These are phyloP conservation scores for Himantopus leucocephalus DNA, from an alignment of 2,113 vertebrate genomes.

Conservation along the genomic window DNA sequence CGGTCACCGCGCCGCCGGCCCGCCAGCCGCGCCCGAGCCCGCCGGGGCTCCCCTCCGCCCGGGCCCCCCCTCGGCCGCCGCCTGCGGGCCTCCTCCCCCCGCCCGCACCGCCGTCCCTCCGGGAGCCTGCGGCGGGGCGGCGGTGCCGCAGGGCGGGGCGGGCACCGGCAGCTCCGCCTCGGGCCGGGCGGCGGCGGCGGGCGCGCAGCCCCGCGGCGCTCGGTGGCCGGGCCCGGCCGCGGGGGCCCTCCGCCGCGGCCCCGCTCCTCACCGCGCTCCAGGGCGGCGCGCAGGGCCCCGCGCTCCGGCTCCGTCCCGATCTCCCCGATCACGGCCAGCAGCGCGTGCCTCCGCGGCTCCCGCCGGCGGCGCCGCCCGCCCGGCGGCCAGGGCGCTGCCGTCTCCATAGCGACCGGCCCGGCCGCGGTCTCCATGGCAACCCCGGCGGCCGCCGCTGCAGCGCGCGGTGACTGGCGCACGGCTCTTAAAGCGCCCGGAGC, in stretches of 20 bases:
- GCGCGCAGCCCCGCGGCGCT: too few species aligned
- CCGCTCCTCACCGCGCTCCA: slow-evolving; percentile 70
- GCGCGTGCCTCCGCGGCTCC: slow-evolving; percentile 73
- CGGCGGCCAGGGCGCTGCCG: slow-evolving; percentile 54
- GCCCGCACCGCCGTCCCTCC: too few species aligned
- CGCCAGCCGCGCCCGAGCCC: not conserved
- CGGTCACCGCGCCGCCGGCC: not conserved
- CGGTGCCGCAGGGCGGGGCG: too few species aligned
- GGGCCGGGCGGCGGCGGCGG: too few species aligned
- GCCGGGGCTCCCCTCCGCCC: too few species aligned
- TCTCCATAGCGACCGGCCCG: slow-evolving; percentile 86
- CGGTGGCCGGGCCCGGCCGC: too few species aligned
- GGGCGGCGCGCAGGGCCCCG: slow-evolving; percentile 77
- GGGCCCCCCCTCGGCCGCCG: too few species aligned
- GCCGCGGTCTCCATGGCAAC: slow-evolving; percentile 91
- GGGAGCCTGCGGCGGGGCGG: too few species aligned
- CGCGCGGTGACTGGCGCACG: slow-evolving; percentile 47
- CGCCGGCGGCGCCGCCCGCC: slow-evolving; percentile 29
- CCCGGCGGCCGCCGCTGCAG: slow-evolving; percentile 53
- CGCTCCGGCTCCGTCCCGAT: slow-evolving; percentile 81
- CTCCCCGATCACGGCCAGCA: slow-evolving; percentile 90
- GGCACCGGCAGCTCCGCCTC: too few species aligned
- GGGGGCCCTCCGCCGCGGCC: not conserved
- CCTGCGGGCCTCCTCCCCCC: too few species aligned
- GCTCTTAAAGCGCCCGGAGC: slow-evolving; percentile 65